Evolutionary conservation across 2,113 vertebrate species (phyloP), one percentile per base, ranked within the genome.

Genomic region (Motacilla tschutschensis): DNA sequence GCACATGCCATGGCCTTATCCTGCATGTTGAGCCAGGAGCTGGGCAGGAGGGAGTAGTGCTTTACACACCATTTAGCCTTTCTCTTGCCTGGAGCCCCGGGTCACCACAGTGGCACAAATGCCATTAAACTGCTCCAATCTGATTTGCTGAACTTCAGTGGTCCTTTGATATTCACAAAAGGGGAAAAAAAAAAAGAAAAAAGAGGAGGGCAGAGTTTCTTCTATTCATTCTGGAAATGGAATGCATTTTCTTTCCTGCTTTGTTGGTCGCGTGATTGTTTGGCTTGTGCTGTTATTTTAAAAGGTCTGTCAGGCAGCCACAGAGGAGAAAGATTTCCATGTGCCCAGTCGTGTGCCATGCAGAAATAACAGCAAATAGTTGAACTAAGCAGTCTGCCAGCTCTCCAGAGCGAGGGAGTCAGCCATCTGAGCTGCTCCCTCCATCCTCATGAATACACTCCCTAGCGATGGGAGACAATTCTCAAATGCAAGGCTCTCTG

Each of bases 201-300:
- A 33, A 33, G 33, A 33, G 33, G 38, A 21, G 5, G 3, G 14
- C 8, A 28, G 18, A 58, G 9, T 80, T 80, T 91, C 48, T 89
- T 65, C 76, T 36, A 60, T 85, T 92, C 50, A 64, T 72, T 79
- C 65, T 64, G 53, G 69, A 74, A 93, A 87, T 64, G 57, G 69
- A 77, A 93, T 84, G 31, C 55, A 71, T 94, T 93, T 90, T 79
- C 82, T 74, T 87, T 70, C 77, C 44, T 79, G 51, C 71, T 92
- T 85, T 89, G 72, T 78, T 92, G 76, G 46, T 72, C 0, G 1
- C 2, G 10, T 78, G 76, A 89, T 91, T 74, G 59, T 91, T 90
- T 74, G 46, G 58, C 85, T 91, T 60, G 47, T 17, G 15, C 50
- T 85, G 79, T 46, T 93, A 33, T 80, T 94, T 83, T 60, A 73